Evolutionary conservation across 1,140 invertebrate genomes (phyloP).

Genomic region (Drosophila bocqueti): DNA sequence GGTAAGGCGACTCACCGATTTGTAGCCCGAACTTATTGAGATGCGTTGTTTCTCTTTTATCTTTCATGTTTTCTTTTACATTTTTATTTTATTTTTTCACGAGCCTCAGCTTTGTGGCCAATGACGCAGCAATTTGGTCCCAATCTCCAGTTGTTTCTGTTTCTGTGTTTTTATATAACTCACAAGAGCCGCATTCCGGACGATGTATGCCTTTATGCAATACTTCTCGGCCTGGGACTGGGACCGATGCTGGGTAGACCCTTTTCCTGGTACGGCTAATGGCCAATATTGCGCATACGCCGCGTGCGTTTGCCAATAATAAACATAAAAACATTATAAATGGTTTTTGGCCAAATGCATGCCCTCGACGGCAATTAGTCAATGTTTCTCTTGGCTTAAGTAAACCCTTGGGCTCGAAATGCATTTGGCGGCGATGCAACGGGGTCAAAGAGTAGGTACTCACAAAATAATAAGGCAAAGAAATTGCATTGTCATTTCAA

Average conservation of each 20-base stretch:
- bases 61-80: conserved; percentile 33
- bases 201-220: conserved; percentile 56
- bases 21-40: conserved; percentile 53
- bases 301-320: conserved; percentile 26
- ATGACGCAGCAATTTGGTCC: conserved; percentile 67
- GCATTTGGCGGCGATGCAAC: conserved; percentile 35
- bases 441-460: conserved; percentile 12
- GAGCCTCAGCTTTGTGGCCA: conserved; percentile 58
- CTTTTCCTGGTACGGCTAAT: conserved; percentile 27
- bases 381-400: conserved; percentile 20
- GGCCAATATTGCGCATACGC: conserved; percentile 38
- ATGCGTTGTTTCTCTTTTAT: conserved; percentile 47
- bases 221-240: conserved; percentile 27
- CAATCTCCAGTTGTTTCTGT: conserved; percentile 50
- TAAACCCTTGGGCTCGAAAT: conserved; percentile 9
- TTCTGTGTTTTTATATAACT: conserved; percentile 66
- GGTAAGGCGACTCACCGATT: conserved; percentile 12
- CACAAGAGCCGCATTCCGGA: conserved; percentile 48
- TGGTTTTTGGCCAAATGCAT: conserved; percentile 8
- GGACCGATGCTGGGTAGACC: conserved; percentile 8
- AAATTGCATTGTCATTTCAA: conserved; percentile 67
- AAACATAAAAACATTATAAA: conserved; percentile 38
- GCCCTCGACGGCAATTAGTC: conserved; percentile 29
- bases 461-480: conserved; percentile 36
- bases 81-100: conserved; percentile 42